phyloP scores from a whole-genome alignment of 2,888 invertebrate species.

The Salpingus planirostris region DNA sequence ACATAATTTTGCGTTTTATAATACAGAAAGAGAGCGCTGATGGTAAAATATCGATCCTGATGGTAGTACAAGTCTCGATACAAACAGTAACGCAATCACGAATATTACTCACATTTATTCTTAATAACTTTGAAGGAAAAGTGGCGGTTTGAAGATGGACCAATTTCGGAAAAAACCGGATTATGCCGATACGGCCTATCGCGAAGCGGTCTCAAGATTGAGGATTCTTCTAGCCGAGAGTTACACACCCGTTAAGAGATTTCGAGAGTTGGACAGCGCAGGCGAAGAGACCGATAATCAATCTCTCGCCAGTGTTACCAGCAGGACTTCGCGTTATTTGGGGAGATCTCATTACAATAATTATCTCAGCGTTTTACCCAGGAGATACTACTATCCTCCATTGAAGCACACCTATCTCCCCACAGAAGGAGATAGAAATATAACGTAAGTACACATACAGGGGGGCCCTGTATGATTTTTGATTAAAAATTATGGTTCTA shows the following conservation, averaged over 20 bases:
- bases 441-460: slow-evolving; percentile 1
- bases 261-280: slow-evolving; percentile 44
- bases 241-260: slow-evolving; percentile 49
- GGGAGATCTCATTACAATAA: slow-evolving; percentile 19
- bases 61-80: no score
- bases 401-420: no score
- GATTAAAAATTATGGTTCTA: slow-evolving; percentile 2
- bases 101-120: not conserved
- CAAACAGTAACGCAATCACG: not conserved
- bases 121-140: slow-evolving; percentile 29
- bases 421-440: no score
- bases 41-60: no score
- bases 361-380: slow-evolving; percentile 21
- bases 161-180: slow-evolving; percentile 56
- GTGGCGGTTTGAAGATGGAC: slow-evolving; percentile 42
- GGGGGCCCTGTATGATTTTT: no score
- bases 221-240: slow-evolving; percentile 70
- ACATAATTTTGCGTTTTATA: not conserved
- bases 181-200: slow-evolving; percentile 76
- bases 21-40: no score
- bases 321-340: slow-evolving; percentile 25
- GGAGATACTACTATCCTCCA: slow-evolving; percentile 24
- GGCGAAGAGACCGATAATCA: slow-evolving; percentile 52
- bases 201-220: slow-evolving; percentile 73
- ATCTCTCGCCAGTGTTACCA: slow-evolving; percentile 40